A percentile compares a stretch with the other conserved stretches of the same genome.
Evolutionary conservation across 2,888 invertebrate genomes (phyloP).

Genomic region (Caenorhabditis sp.): DNA sequence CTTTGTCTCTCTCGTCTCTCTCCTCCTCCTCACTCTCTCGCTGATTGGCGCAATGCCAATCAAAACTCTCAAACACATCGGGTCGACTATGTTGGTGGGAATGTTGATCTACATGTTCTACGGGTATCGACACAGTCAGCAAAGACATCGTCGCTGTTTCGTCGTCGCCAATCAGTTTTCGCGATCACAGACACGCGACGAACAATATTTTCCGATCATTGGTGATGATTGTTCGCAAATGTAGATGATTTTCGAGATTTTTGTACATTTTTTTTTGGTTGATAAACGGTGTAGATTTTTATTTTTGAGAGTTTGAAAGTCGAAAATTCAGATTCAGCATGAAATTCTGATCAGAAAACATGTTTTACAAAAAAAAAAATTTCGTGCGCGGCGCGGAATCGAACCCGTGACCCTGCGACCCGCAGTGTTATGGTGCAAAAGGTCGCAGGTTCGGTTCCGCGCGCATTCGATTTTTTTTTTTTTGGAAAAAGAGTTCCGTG

Average conservation of each 20-base stretch:
- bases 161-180: conserved; percentile 29
- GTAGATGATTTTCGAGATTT: background rate
- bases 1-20: conserved; percentile 18
- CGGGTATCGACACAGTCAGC: conserved; percentile 26
- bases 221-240: conserved; percentile 21
- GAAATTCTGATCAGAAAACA: no score
- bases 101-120: conserved; percentile 16
- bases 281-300: no score
- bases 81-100: conserved; percentile 8
- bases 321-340: no score
- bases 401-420: no score
- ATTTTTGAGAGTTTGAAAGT: no score
- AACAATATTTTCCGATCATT: conserved; percentile 35
- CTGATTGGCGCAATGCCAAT: conserved; percentile 19
- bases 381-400: no score
- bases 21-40: conserved; percentile 17
- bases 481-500: no score
- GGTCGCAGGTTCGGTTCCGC: no score
- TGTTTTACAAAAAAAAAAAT: no score
- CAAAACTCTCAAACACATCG: conserved; percentile 12
- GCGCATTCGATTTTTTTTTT: no score
- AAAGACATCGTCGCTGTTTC: conserved; percentile 21
- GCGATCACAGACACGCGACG: conserved; percentile 9
- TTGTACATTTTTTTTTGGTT: no score
- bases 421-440: no score